Evolutionary conservation across 2,113 vertebrate species (phyloP).

Genomic region (Ailurus styani): DNA sequence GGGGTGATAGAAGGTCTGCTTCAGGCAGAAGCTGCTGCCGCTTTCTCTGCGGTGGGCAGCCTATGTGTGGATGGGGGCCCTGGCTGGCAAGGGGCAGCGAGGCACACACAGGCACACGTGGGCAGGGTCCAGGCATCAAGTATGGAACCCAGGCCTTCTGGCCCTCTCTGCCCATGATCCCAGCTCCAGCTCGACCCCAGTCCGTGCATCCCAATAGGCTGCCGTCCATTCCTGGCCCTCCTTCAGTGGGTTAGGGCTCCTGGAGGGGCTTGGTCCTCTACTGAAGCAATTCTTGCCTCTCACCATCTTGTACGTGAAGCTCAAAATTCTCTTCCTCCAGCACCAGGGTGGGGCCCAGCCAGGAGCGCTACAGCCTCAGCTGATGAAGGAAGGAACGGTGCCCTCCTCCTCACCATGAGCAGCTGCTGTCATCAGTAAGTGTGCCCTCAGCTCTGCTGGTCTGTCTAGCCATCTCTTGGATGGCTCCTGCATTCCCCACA

Average conservation of each 20-base stretch:
- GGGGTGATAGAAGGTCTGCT: accelerated
- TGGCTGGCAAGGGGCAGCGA: neutral
- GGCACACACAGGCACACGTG: neutral
- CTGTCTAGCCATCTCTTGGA: neutral
- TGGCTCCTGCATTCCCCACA: neutral
- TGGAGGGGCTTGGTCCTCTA: neutral
- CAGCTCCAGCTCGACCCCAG: neutral
- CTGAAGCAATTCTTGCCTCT: neutral
- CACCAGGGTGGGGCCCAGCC: neutral
- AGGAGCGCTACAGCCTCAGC: neutral
- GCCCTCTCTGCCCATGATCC: neutral
- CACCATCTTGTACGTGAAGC: neutral
- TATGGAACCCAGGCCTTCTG: neutral
- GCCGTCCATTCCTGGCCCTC: neutral
- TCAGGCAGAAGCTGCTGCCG: neutral
- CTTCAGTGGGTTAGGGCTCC: neutral
- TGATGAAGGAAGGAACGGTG: neutral
- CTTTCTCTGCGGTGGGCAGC: neutral
- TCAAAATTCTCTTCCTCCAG: neutral
- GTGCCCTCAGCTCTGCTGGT: neutral
- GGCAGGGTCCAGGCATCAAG: neutral
- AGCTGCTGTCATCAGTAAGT: neutral
- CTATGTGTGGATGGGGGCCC: neutral
- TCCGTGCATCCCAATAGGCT: neutral
- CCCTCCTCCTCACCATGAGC: neutral